Conservation (phyloP, 2,113 vertebrate genomes). For the Rhadina sibilatrix region DNA sequence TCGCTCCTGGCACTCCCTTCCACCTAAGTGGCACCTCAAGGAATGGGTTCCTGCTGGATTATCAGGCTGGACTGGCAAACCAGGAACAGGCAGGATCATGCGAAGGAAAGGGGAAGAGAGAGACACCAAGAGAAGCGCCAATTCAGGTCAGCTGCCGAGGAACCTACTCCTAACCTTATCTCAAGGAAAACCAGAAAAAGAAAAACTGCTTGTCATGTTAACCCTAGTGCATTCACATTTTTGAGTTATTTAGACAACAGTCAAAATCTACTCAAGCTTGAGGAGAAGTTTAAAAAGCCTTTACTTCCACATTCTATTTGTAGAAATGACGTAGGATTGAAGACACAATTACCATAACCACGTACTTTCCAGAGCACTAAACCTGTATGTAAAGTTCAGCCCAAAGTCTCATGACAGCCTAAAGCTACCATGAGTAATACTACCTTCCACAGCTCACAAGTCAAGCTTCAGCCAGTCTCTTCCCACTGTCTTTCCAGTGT, state of each 20-base stretch:
- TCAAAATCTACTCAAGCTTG: background rate
- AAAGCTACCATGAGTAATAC: slow-evolving; percentile 8
- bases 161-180: background rate
- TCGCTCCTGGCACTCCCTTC: background rate
- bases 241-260: background rate
- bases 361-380: background rate
- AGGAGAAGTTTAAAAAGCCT: background rate
- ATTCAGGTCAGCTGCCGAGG: background rate
- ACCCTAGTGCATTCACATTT: background rate
- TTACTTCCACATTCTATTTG: background rate
- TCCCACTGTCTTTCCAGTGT: background rate
- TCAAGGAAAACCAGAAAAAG: background rate
- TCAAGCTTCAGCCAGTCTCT: background rate
- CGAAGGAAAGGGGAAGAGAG: background rate
- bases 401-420: slow-evolving; percentile 8
- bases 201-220: background rate
- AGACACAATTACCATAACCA: background rate
- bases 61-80: slow-evolving; percentile 46
- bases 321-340: background rate
- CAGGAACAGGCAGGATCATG: background rate
- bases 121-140: background rate
- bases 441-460: background rate
- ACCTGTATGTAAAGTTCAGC: background rate
- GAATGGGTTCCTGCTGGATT: slow-evolving; percentile 29
- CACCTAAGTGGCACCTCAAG: background rate